Base-by-base conservation (phyloP, 2,113 vertebrate genomes). In the Microtus oregoni region DNA sequence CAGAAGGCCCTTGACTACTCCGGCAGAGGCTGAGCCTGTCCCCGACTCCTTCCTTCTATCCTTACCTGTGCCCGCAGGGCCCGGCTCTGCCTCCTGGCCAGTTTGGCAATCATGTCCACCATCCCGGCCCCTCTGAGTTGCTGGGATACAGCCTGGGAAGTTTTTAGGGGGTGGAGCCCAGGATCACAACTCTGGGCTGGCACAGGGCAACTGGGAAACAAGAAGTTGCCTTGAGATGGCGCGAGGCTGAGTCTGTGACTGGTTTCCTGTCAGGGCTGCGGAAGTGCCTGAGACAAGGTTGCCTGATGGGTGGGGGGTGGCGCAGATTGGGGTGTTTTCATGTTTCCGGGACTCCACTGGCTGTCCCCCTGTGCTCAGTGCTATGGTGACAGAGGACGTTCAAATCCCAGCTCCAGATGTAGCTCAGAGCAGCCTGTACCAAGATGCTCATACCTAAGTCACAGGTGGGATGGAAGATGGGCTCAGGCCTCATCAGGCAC, bases 221-320 rank as follows among this genome's bases (percentile, higher is more conserved):
- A 98, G 97, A 98, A 98, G 94, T 96, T 77, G 93, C 61, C 90
- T 86, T 3, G 94, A 94, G 96, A 96, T 95, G 97, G 98, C 55
- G 83, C 90, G 94, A 96, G 92, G 94, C 91, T 50, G 85, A 44
- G 85, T 82, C 95, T 94, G 67, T n/a, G 70, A 92, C 90, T 65
- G 89, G 35, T 96, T 98, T 98, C 98, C 98, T 98, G 98, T 98
- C 92, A 55, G 96, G 72, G 92, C 94, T 94, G 90, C 94, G 97
- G 97, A 98, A 97, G 94, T 90, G 96, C 92, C 77, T 41, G 79
- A 65, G 96, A 41, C 77, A 30, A 82, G 81, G 44, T 44, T 67
- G 83, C 63, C 81, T 38, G 81, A n/a, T 44, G 83, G 86, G 61
- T 68, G 44, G 81, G 83, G 35, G 58, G 88, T 83, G 92, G 67